Evolutionary conservation across 2,888 invertebrate genomes (phyloP), one percentile per base, ranked within the genome.

Genomic region (Tachystola acroxantha): DNA sequence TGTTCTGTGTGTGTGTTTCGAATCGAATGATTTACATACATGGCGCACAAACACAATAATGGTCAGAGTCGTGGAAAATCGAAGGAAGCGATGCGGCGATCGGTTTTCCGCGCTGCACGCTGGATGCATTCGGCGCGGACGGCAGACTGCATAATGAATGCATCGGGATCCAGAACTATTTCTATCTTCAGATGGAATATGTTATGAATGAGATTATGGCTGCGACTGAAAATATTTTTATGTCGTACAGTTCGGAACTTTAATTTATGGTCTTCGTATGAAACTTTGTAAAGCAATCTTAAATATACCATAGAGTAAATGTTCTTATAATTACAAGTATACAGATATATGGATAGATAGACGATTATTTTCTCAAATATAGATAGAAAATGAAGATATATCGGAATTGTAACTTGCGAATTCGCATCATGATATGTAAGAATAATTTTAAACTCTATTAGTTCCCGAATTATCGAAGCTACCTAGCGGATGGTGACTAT

Each of bases 41-140:
- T 80, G 74, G 69, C 78, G 68, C 78, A 79, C 79, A 74, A 80
- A 82, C 72, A 80, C 76, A 79, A 77, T 78, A 82, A 70, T 70
- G 72, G 76, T 72, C 72, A 16, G 67, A 69, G 70, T 46, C 62
- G 68, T 56, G 69, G 78, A 74, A 80, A 82, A 82, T 82, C 80
- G 82, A 82, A 81, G 71, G 64, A 72, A 70, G 52, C 60, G 59
- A 63, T 54, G 62, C 58, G 64, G 53, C 65, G 71, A 79, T 80
- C 77, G 76, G 70, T 73, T 78, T 70, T 58, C 69, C 24, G 20
- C 25, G 26, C 25, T 25, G 37, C 36, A 22, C 60, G 46, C 39
- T 35, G 39, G 44, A 39, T 57, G 63, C 64, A 59, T 53, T 60
- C 48, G 11, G 10, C 20, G 19, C 43, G 48, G 54, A 24, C 24